A percentile compares a stretch with the other conserved stretches of the same genome.
Evolutionary conservation across 2,113 vertebrate species (phyloP).

Genomic region (Myanophis thanlyinensis): DNA sequence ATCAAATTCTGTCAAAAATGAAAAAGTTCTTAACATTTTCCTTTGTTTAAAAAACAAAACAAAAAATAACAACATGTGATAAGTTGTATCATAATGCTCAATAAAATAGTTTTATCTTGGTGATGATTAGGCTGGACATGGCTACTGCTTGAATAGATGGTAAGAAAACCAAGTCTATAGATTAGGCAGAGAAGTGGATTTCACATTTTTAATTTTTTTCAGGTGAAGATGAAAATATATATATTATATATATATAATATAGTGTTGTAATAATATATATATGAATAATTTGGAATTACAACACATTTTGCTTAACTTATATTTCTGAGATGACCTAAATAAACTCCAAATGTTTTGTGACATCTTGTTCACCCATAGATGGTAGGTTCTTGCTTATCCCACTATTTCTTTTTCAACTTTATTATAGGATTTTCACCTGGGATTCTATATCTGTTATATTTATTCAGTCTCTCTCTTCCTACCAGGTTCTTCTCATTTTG

Average conservation of each 20-base stretch:
- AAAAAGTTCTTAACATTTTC: neutral
- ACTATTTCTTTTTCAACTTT: neutral
- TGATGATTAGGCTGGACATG: neutral
- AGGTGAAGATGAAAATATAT: neutral
- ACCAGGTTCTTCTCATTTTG: slow-evolving; percentile 64
- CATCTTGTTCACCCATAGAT: neutral
- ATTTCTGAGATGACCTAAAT: neutral
- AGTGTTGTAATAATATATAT: no score
- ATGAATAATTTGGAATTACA: neutral
- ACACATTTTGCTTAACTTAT: neutral
- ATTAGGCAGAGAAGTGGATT: neutral
- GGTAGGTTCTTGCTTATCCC: neutral
- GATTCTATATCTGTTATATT: neutral
- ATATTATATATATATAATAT: no score
- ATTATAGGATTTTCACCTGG: neutral
- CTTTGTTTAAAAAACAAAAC: neutral
- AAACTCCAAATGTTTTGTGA: neutral
- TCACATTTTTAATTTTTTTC: neutral
- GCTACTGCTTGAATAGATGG: neutral
- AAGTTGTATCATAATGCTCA: neutral
- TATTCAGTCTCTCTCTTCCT: slow-evolving; percentile 13
- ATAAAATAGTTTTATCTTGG: neutral
- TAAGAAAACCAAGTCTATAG: neutral
- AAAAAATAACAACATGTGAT: neutral
- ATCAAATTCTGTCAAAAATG: neutral